These are phyloP conservation scores for Morpho helenor DNA, from an alignment of 2,888 invertebrate genomes.

Conservation along the genomic window DNA sequence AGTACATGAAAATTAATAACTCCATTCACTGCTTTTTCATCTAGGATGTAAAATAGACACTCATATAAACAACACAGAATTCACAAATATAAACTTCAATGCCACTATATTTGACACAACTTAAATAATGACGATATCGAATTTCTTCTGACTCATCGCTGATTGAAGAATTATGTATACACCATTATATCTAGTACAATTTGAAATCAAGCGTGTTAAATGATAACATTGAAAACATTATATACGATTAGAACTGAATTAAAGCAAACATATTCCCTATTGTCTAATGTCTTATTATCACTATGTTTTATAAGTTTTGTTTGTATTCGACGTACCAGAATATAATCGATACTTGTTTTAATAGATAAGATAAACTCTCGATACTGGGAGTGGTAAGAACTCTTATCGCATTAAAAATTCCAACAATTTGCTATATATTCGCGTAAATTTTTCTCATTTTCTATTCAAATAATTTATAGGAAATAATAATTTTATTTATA, in stretches of 20 bases:
- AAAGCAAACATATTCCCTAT: conserved; percentile 11
- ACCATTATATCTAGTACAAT: background rate
- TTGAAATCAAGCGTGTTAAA: conserved; percentile 3
- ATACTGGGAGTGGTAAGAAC: conserved; percentile 48
- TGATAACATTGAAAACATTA: conserved; percentile 2
- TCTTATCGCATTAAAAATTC: conserved; percentile 60
- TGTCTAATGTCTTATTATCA: conserved; percentile 17
- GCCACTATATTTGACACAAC: background rate
- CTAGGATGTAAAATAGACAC: conserved; percentile 26
- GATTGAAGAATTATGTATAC: background rate
- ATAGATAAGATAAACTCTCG: conserved; percentile 56
- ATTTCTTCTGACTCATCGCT: conserved; percentile 9
- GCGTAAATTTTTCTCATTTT: too few relatives aligned
- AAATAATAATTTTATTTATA: too few relatives aligned
- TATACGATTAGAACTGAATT: background rate
- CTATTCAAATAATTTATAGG: too few relatives aligned
- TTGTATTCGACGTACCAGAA: conserved; percentile 10
- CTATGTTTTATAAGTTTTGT: conserved; percentile 17
- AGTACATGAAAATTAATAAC: conserved; percentile 33
- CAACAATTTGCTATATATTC: background rate
- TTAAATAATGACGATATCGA: conserved; percentile 5
- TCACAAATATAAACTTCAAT: too few relatives aligned
- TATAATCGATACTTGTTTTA: conserved; percentile 52
- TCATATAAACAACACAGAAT: background rate
- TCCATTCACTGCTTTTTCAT: conserved; percentile 31